phyloP scores from a whole-genome alignment of 2,797 vertebrate genomes.

The Rhinichthys osculus region DNA sequence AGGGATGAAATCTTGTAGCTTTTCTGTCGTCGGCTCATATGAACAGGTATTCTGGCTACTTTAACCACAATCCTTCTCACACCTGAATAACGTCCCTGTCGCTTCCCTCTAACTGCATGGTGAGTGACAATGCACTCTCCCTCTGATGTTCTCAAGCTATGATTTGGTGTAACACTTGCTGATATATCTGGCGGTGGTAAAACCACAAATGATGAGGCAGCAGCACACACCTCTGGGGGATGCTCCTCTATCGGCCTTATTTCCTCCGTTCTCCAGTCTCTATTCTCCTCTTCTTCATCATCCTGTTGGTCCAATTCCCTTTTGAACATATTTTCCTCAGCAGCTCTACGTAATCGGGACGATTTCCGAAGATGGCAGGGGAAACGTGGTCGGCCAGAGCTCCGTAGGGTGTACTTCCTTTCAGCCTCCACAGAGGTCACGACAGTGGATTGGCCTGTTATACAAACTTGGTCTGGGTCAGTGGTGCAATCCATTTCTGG shows the following conservation, averaged over 20 bases:
- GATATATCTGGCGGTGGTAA: slow-evolving; percentile 35
- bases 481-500: slow-evolving; percentile 73
- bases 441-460: slow-evolving; percentile 72
- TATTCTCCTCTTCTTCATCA: slow-evolving; percentile 65
- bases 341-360: slow-evolving; percentile 79
- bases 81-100: slow-evolving; percentile 81
- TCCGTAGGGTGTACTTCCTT: slow-evolving; percentile 93
- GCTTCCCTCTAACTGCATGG: slow-evolving; percentile 56
- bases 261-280: slow-evolving; percentile 53
- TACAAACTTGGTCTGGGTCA: slow-evolving; percentile 74
- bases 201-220: slow-evolving; percentile 57
- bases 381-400: slow-evolving; percentile 94
- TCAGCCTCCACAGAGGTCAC: slow-evolving; percentile 83
- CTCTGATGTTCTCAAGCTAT: slow-evolving; percentile 45
- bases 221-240: slow-evolving; percentile 59
- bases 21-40: slow-evolving; percentile 93
- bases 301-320: slow-evolving; percentile 68
- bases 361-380: slow-evolving; percentile 91
- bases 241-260: slow-evolving; percentile 67
- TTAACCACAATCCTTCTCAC: slow-evolving; percentile 95
- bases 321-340: slow-evolving; percentile 73
- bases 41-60: slow-evolving; percentile 95
- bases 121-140: slow-evolving; percentile 38
- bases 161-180: slow-evolving; percentile 51
- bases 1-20: slow-evolving; percentile 98